Percentiles rank a stretch among this genome's conserved stretches.
Evolutionary conservation across 2,888 invertebrate genomes (phyloP).

Genomic region (Cremastinae sp.): DNA sequence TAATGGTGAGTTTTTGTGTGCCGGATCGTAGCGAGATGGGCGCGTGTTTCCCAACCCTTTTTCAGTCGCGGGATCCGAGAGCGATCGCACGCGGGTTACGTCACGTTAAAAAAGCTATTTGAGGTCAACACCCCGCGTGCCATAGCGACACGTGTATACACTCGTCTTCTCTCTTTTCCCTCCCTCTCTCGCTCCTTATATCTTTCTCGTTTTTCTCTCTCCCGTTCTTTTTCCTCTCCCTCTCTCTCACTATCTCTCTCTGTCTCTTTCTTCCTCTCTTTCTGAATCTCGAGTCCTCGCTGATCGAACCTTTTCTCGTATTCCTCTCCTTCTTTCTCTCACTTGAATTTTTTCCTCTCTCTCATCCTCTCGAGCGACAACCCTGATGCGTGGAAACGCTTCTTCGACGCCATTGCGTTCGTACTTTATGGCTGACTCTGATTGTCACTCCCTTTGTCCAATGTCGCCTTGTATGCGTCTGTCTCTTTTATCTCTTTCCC

Average conservation of each 20-base stretch:
- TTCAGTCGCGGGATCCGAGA: constrained; percentile 61
- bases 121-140: constrained; percentile 83
- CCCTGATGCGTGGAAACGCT: constrained; percentile 34
- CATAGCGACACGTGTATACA: constrained; percentile 81
- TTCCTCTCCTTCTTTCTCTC: constrained; percentile 25
- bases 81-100: constrained; percentile 69
- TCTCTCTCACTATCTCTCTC: constrained; percentile 31
- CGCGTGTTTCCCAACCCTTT: constrained; percentile 77
- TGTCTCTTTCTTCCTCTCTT: constrained; percentile 18
- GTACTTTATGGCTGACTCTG: constrained; percentile 11
- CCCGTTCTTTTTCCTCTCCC: constrained; percentile 10
- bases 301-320: constrained; percentile 3
- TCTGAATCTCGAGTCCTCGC: constrained; percentile 22
- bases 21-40: constrained; percentile 70
- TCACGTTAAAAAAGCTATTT: constrained; percentile 78
- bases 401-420: constrained; percentile 38
- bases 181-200: constrained; percentile 22
- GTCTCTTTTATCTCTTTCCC: too few species aligned
- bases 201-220: constrained; percentile 38
- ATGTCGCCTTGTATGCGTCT: neutral
- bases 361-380: constrained; percentile 47
- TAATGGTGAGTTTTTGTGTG: constrained; percentile 41
- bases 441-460: constrained; percentile 12
- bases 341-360: neutral
- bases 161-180: constrained; percentile 57